A percentile compares a stretch with the other conserved stretches of the same genome.
Evolutionary conservation across 2,797 vertebrate species (phyloP).

Genomic region (Siniperca scherzeri): DNA sequence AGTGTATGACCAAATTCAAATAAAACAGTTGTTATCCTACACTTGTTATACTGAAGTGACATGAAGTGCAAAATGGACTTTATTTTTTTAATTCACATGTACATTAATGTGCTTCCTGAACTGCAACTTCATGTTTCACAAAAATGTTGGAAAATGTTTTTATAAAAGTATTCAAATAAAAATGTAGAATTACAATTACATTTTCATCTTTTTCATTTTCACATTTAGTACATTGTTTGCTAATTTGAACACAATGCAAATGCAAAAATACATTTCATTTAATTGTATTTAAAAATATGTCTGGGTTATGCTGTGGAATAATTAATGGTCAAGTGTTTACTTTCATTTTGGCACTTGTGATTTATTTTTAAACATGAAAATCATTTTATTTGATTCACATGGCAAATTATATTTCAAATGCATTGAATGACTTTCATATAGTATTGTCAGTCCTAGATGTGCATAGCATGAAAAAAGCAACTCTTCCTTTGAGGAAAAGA

Average conservation of each 20-base stretch:
- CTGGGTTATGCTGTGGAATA: not conserved
- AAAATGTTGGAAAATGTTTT: not conserved
- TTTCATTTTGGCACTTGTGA: not conserved
- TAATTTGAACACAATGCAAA: not conserved
- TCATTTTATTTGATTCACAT: not conserved
- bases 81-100: not conserved
- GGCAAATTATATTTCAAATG: not conserved
- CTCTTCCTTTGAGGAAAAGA: not conserved
- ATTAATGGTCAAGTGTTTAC: not conserved
- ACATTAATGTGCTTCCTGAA: not conserved
- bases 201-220: not conserved
- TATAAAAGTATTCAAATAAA: not conserved
- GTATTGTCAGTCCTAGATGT: not conserved
- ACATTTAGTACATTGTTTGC: not conserved
- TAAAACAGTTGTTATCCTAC: not conserved
- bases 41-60: not conserved
- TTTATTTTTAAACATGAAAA: not conserved
- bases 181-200: not conserved
- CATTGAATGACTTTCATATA: not conserved
- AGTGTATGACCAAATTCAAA: not conserved
- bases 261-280: not conserved
- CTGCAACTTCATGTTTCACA: not conserved
- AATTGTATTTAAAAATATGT: not conserved
- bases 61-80: not conserved
- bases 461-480: not conserved